Percentiles rank a stretch among this genome's conserved stretches.
Conservation (phyloP, 2,113 vertebrate genomes). For the Cyphomyrus plagiostoma region DNA sequence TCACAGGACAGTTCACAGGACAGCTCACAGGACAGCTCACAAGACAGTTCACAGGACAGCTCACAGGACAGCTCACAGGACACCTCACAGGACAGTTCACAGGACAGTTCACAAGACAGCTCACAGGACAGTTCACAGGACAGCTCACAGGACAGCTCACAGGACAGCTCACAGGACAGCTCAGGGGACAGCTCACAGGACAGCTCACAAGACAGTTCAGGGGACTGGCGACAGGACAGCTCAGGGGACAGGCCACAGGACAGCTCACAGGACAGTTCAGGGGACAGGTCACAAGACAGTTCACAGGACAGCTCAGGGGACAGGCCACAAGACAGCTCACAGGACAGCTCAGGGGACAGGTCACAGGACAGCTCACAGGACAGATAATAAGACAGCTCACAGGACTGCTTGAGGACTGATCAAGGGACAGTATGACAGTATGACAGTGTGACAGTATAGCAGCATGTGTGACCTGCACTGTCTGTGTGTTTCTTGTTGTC, state of each 20-base stretch:
- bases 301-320: neutral
- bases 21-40: neutral
- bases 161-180: neutral
- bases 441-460: neutral
- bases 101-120: neutral
- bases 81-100: neutral
- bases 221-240: no score
- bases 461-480: neutral
- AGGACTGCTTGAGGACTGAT: accelerated
- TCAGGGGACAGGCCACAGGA: neutral
- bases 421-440: neutral
- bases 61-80: neutral
- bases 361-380: neutral
- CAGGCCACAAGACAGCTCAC: neutral
- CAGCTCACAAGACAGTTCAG: neutral
- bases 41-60: no score
- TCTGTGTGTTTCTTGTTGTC: neutral
- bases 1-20: neutral
- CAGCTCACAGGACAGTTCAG: neutral
- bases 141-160: neutral
- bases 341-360: accelerated
- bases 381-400: neutral
- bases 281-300: neutral
- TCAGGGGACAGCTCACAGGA: neutral
- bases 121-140: neutral